phyloP scores from a whole-genome alignment of 2,888 invertebrate genomes.

The Latheticus oryzae region DNA sequence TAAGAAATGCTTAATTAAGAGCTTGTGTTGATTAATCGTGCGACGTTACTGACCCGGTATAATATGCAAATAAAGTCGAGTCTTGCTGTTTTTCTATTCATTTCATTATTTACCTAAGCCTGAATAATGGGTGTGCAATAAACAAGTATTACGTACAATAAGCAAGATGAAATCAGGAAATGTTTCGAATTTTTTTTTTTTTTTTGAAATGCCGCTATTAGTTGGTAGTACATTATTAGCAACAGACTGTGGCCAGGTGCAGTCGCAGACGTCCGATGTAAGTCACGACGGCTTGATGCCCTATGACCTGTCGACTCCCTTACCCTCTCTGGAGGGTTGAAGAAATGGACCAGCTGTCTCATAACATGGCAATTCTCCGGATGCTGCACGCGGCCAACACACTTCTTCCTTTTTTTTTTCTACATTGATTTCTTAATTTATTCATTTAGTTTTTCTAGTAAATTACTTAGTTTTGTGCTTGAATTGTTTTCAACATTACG shows the following conservation, averaged over 20 bases:
- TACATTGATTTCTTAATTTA: conserved; percentile 25
- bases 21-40: conserved; percentile 33
- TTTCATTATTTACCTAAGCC: too few relatives aligned
- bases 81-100: not conserved
- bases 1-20: conserved; percentile 33
- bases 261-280: conserved; percentile 56
- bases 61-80: conserved; percentile 29
- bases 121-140: too few relatives aligned
- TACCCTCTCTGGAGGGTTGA: conserved; percentile 40
- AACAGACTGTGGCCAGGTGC: conserved; percentile 58
- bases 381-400: conserved; percentile 52
- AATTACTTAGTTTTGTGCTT: conserved; percentile 38
- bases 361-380: conserved; percentile 30
- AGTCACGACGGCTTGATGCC: conserved; percentile 54
- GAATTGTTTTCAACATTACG: conserved; percentile 39
- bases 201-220: too few relatives aligned
- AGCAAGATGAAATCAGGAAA: too few relatives aligned
- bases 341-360: conserved; percentile 53
- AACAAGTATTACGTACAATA: too few relatives aligned
- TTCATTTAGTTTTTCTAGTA: conserved; percentile 8
- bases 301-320: conserved; percentile 50
- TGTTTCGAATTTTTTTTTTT: too few relatives aligned
- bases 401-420: conserved; percentile 40
- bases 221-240: conserved; percentile 44
- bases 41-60: conserved; percentile 38